Evolutionary conservation across 2,888 invertebrate genomes (phyloP).

Genomic region (Caprella mutica): DNA sequence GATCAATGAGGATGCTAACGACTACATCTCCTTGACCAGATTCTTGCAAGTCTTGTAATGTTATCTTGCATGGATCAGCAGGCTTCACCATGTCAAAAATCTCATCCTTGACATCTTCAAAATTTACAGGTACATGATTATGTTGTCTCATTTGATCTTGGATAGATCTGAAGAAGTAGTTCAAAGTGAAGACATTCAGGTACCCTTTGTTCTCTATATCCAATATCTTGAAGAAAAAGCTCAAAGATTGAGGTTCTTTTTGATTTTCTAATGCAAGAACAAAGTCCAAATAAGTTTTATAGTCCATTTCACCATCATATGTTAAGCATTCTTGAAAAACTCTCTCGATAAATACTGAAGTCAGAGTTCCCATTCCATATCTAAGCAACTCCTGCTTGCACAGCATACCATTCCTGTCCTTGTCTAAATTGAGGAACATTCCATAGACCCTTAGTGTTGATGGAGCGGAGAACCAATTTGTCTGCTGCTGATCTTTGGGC

Average conservation of each 20-base stretch:
- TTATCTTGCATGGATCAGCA: slow-evolving; percentile 67
- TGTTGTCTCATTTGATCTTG: slow-evolving; percentile 79
- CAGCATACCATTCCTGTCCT: slow-evolving; percentile 91
- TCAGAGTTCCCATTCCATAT: slow-evolving; percentile 82
- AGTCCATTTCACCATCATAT: slow-evolving; percentile 91
- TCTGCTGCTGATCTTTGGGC: slow-evolving; percentile 70
- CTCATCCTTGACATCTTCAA: slow-evolving; percentile 92
- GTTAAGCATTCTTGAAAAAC: slow-evolving; percentile 93
- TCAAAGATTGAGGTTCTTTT: slow-evolving; percentile 77
- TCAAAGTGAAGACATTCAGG: slow-evolving; percentile 76
- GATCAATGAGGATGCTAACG: slow-evolving; percentile 82
- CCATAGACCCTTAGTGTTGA: slow-evolving; percentile 83
- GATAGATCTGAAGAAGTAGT: slow-evolving; percentile 87
- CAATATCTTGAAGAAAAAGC: slow-evolving; percentile 79
- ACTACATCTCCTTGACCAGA: slow-evolving; percentile 88
- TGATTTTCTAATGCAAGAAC: slow-evolving; percentile 86
- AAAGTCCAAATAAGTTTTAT: slow-evolving; percentile 90
- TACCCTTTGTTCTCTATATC: slow-evolving; percentile 81
- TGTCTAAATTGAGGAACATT: slow-evolving; percentile 83
- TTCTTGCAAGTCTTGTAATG: slow-evolving; percentile 67
- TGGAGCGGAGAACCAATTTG: slow-evolving; percentile 83
- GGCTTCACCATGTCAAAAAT: slow-evolving; percentile 97
- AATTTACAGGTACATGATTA: slow-evolving; percentile 77
- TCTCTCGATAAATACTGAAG: slow-evolving; percentile 76
- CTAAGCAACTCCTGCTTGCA: slow-evolving; percentile 77